Evolutionary conservation across 2,888 invertebrate genomes (phyloP).

Genomic region (Cotesia congregata): DNA sequence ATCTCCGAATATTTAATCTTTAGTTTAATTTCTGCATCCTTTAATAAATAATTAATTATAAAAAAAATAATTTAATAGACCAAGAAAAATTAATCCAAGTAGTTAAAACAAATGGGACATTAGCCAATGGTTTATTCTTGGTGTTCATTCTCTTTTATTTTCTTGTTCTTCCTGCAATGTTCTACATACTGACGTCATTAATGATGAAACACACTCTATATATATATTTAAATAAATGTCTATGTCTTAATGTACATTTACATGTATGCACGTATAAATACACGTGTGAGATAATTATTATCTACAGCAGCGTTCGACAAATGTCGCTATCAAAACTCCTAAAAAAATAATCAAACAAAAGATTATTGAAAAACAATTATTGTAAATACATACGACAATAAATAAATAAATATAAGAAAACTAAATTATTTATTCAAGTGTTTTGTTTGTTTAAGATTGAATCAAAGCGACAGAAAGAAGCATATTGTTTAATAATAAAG

Average conservation of each 20-base stretch:
- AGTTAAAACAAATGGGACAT: not conserved
- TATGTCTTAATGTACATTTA: not conserved
- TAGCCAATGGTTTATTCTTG: constrained; percentile 28
- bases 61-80: not conserved
- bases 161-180: not conserved
- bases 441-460: not conserved
- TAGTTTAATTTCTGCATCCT: too few species aligned
- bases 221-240: not conserved
- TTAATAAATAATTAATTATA: not conserved
- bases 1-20: too few species aligned
- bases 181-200: constrained; percentile 11
- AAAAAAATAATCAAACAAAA: not conserved
- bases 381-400: not conserved
- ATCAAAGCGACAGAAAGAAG: not conserved
- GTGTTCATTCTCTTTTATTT: not conserved
- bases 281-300: not conserved
- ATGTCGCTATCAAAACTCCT: not conserved
- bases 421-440: not conserved
- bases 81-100: not conserved
- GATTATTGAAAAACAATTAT: not conserved
- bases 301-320: not conserved
- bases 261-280: not conserved
- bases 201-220: constrained; percentile 6
- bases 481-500: not conserved
- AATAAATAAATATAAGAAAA: too few species aligned